phyloP scores from a whole-genome alignment of 30 jellyfish, hydroid and myxozoan species.

The Turritopsis rubra region DNA sequence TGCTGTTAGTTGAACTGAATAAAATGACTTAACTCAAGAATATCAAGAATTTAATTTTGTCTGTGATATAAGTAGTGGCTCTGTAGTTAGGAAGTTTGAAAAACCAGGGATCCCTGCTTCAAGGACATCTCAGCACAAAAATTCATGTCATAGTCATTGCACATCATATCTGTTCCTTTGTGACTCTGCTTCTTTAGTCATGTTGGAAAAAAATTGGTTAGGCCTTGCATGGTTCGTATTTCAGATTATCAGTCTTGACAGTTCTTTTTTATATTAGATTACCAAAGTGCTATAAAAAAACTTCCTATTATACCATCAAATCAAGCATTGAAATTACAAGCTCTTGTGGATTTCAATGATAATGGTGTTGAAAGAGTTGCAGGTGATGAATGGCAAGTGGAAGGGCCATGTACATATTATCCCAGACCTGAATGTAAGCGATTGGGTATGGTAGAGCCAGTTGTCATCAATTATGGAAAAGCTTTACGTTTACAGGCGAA shows the following conservation, averaged over 20 bases:
- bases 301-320: slow-evolving; percentile 73
- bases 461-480: slow-evolving; percentile 51
- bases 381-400: slow-evolving; percentile 96
- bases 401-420: slow-evolving; percentile 91
- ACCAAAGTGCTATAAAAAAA: slow-evolving; percentile 52
- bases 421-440: slow-evolving; percentile 93
- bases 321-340: slow-evolving; percentile 72
- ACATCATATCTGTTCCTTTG: no score
- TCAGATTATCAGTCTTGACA: not conserved
- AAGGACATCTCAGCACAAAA: no score
- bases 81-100: no score
- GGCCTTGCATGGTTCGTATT: no score
- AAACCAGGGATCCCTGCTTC: no score
- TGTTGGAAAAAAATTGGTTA: no score
- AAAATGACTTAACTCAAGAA: no score
- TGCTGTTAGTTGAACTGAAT: no score
- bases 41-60: no score
- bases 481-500: slow-evolving; percentile 81
- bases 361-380: slow-evolving; percentile 49
- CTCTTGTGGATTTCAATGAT: slow-evolving; percentile 66
- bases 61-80: no score
- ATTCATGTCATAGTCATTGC: no score
- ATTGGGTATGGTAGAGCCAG: slow-evolving; percentile 52
- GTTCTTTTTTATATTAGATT: slow-evolving; percentile 6
- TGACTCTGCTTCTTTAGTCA: no score